Evolutionary conservation across 2,113 vertebrate species (phyloP), one percentile per base, ranked within the genome.

Genomic region (Baryphthengus martii): DNA sequence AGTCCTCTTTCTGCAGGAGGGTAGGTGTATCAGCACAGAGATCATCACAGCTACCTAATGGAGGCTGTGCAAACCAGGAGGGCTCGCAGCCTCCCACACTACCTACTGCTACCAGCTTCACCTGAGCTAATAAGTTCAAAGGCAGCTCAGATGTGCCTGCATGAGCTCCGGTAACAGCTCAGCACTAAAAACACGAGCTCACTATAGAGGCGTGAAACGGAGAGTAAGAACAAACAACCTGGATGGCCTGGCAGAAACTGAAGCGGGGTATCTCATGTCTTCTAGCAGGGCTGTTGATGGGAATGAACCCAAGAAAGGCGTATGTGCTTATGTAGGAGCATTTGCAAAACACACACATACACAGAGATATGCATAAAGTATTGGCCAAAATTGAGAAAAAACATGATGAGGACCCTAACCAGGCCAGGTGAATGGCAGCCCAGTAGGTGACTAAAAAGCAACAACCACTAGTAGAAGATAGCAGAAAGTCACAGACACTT

Each of bases 91-190:
- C 85, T 95, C 94, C 92, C 90, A 91, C 90, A 40, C 66, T 79
- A 6, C 76, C 85, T 55, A 8, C 81, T 7, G 66, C 90, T 90
- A 85, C 94, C 95, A 91, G 81, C 88, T 73, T 70, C 83, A 90
- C 88, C 92, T 91, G 94, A 89, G 92, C 85, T 77, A 55, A 67
- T 61, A 58, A 35, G 91, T 24, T 85, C 77, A 89, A 92, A 78
- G 89, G 50, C 95, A 67, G 66, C 73, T 94, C 59, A 40, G 90
- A 45, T 45, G 82, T 20, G 88, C 26, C 89, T 73, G 81, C 85
- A 10, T 2, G 17, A 91, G 85, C 78, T 83, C 81, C 10, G 1
- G 47, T 11, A 74, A 66, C 67, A 73, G 58, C 72, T 37, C 86
- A 26, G 72, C 8, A 2, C 76, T 4, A 10, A 10, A 49, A 76